These are phyloP conservation scores for Heliconius nattereri DNA, from an alignment of 1,140 invertebrate species.

Conservation along the genomic window DNA sequence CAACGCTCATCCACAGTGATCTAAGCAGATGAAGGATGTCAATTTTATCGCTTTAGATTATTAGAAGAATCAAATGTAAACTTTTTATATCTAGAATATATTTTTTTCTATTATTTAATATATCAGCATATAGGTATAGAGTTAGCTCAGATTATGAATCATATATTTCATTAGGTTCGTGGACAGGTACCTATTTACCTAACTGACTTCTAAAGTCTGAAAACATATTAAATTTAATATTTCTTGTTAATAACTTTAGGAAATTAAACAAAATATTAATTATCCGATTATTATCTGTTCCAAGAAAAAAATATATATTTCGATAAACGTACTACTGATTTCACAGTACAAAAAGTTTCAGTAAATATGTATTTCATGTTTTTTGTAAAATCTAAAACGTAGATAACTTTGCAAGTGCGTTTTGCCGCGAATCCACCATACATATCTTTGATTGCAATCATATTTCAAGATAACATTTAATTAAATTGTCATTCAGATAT, in stretches of 20 bases:
- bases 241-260: too few species aligned
- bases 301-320: not conserved
- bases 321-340: not conserved
- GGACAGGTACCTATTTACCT: too few species aligned
- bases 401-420: not conserved
- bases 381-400: not conserved
- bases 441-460: not conserved
- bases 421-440: not conserved
- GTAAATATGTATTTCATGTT: not conserved
- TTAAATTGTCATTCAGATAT: not conserved
- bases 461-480: not conserved
- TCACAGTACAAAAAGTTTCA: not conserved
- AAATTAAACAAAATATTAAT: too few species aligned
- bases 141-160: too few species aligned
- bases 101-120: not conserved
- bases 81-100: not conserved
- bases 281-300: not conserved
- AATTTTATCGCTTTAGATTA: conserved; percentile 28
- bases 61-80: conserved; percentile 1
- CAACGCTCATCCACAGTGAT: too few species aligned
- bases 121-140: not conserved
- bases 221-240: too few species aligned
- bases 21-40: conserved; percentile 14
- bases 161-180: too few species aligned
- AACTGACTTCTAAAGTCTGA: too few species aligned